Conservation (phyloP, 2,888 invertebrate genomes). For the Hymenopus coronatus region DNA sequence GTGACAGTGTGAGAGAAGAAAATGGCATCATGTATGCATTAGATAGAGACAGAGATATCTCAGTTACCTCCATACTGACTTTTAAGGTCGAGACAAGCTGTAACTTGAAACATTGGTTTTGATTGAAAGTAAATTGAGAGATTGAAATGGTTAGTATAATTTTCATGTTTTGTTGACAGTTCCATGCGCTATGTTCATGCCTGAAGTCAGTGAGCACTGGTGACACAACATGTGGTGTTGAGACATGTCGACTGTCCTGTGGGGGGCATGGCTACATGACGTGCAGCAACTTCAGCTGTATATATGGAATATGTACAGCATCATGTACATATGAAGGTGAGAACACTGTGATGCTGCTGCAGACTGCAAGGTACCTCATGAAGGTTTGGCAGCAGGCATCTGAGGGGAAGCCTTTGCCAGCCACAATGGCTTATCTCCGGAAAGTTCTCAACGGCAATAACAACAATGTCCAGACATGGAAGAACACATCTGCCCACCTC, state of each 20-base stretch:
- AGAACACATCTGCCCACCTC: slow-evolving; percentile 54
- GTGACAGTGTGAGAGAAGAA: too few species aligned
- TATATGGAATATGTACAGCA: slow-evolving; percentile 81
- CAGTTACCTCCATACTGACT: too few species aligned
- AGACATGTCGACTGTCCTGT: slow-evolving; percentile 85
- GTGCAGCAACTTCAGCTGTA: slow-evolving; percentile 80
- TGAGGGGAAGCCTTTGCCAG: slow-evolving; percentile 59
- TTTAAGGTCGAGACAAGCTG: too few species aligned
- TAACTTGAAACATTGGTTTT: too few species aligned
- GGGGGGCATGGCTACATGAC: slow-evolving; percentile 96
- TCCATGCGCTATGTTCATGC: slow-evolving; percentile 89
- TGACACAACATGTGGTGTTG: slow-evolving; percentile 72
- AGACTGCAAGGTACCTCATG: slow-evolving; percentile 78
- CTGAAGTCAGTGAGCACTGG: slow-evolving; percentile 83
- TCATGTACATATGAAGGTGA: slow-evolving; percentile 96
- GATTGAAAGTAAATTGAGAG: too few species aligned
- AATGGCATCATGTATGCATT: too few species aligned
- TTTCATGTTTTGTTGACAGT: slow-evolving; percentile 48
- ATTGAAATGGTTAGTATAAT: too few species aligned
- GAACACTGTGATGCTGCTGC: slow-evolving; percentile 89
- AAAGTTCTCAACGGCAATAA: slow-evolving; percentile 35
- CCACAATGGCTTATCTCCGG: slow-evolving; percentile 68
- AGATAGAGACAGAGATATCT: too few species aligned
- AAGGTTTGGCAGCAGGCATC: slow-evolving; percentile 72
- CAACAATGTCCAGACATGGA: slow-evolving; percentile 42